Conservation (phyloP, 2,113 vertebrate genomes). For the Psammodynastes pulverulentus region DNA sequence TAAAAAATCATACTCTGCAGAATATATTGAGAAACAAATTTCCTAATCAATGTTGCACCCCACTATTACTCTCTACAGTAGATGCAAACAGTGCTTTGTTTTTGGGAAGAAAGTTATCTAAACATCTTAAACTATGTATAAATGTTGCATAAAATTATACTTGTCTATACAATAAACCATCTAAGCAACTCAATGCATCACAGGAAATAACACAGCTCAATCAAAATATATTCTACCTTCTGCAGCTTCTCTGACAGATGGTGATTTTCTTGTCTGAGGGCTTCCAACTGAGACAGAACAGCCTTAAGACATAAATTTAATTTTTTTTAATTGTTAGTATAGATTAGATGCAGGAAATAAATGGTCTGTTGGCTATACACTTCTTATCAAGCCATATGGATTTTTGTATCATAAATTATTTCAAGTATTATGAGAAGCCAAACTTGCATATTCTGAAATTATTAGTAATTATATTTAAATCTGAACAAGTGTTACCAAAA, state of each 20-base stretch:
- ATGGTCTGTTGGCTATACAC: not conserved
- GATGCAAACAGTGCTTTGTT: not conserved
- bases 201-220: slow-evolving; percentile 18
- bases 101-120: not conserved
- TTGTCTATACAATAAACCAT: not conserved
- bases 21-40: not conserved
- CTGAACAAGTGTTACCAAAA: not conserved
- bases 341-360: not conserved
- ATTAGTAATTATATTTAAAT: not conserved
- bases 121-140: not conserved
- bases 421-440: not conserved
- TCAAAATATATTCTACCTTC: slow-evolving; percentile 63
- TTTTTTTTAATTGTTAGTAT: not conserved
- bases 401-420: not conserved
- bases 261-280: slow-evolving; percentile 79
- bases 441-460: not conserved
- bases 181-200: not conserved
- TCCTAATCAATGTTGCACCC: not conserved
- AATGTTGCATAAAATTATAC: not conserved
- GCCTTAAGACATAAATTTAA: slow-evolving; percentile 63
- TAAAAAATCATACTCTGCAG: not conserved
- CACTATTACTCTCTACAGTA: not conserved
- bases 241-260: slow-evolving; percentile 78
- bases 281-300: slow-evolving; percentile 79
- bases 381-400: not conserved